Evolutionary conservation across 2,888 invertebrate genomes (phyloP), one percentile per base, ranked within the genome.

Genomic region (Carterocephalus palaemon): DNA sequence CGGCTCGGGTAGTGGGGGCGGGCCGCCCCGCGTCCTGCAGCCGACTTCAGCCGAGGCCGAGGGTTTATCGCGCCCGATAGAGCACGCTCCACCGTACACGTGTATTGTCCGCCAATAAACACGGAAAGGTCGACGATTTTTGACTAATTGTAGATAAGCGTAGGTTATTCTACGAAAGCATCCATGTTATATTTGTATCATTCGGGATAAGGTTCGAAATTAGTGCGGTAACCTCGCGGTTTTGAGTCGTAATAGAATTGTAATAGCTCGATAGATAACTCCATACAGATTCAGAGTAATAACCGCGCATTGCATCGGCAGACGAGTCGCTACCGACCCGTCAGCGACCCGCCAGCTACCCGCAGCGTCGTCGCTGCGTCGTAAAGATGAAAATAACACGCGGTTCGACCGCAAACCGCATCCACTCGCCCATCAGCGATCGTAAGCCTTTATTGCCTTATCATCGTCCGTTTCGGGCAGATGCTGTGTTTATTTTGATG

Each of bases 361-460:
- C n/a, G n/a, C n/a, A n/a, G n/a, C n/a, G n/a, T n/a, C n/a, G n/a
- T n/a, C n/a, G 41, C 31, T 13, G 34, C 15, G 12, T 19, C 41
- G 10, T 33, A 26, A 41, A 41, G 8, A 41, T 31, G 23, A 32
- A 23, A 40, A 32, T 17, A 12, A 33, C 12, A 26, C 26, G 4
- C 8, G 7, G 33, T 2, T 5, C 5, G 5, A 41, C 41, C 41
- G 41, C 41, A 41, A 34, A 42, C 42, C 42, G 20, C 42, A 34
- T 19, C 8, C 13, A 20, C 26, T 34, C 34, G n/a, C 8, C 42
- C 26, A 34, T 34, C 23, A 6, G 24, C 33, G 15, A 41, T 24
- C 19, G 24, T n/a, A 31, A 23, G 24, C 23, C 23, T 31, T 24
- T 33, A 24, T 33, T 41, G 41, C 12, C 32, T 19, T 32, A 41